A percentile compares a stretch with the other conserved stretches of the same genome.
phyloP scores from a whole-genome alignment of 92 coral and sea anemone genomes.

The Bergia puertoricense region DNA sequence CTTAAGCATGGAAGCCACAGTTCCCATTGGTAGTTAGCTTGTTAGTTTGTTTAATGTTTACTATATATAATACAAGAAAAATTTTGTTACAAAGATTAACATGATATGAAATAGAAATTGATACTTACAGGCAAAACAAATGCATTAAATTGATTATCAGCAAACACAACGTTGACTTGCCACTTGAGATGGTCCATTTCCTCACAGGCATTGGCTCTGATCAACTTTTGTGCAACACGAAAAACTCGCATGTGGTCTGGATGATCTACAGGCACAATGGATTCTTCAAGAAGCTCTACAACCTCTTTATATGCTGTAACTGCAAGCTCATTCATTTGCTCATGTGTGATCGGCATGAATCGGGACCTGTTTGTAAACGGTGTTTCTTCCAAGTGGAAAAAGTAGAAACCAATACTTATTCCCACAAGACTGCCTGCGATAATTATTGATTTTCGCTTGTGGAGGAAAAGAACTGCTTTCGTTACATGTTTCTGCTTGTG shows the following conservation, averaged over 20 bases:
- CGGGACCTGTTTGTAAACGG: constrained; percentile 84
- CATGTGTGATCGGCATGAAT: constrained; percentile 85
- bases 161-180: constrained; percentile 19
- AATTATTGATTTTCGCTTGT: constrained; percentile 61
- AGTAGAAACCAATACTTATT: constrained; percentile 69
- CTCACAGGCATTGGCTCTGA: constrained; percentile 72
- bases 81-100: no score
- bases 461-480: constrained; percentile 47
- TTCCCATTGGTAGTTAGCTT: no score
- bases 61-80: no score
- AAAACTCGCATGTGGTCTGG: constrained; percentile 84
- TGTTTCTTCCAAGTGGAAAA: constrained; percentile 88
- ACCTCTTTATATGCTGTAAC: constrained; percentile 74
- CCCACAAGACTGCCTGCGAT: constrained; percentile 72
- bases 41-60: no score
- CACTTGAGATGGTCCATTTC: constrained; percentile 83
- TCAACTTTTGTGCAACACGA: constrained; percentile 67
- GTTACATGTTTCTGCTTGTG: constrained; percentile 54
- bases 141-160: constrained; percentile 82
- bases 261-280: constrained; percentile 78
- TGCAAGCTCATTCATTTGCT: constrained; percentile 81
- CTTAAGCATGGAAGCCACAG: no score
- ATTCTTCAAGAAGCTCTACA: constrained; percentile 68
- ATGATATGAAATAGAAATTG: no score
- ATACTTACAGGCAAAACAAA: constrained; percentile 90